A percentile compares a stretch with the other conserved stretches of the same genome.
Evolutionary conservation across 2,888 invertebrate genomes (phyloP).

Genomic region (Andricus quercusramuli): DNA sequence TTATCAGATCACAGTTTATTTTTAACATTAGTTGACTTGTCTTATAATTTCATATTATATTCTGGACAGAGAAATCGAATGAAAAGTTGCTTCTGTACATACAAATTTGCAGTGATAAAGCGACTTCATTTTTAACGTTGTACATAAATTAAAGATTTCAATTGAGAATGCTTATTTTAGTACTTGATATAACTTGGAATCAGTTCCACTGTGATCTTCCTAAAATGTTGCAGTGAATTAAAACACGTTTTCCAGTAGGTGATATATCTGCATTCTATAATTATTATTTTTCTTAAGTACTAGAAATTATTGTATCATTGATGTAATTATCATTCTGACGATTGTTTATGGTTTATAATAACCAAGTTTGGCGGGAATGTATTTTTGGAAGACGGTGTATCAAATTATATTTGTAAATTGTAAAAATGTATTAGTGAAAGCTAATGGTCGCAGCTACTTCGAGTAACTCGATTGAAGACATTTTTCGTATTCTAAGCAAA

Average conservation of each 20-base stretch:
- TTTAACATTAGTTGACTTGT: background rate
- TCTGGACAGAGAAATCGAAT: background rate
- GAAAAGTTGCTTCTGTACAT: background rate
- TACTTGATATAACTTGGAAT: conserved; percentile 5
- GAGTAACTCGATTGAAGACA: background rate
- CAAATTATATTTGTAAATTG: conserved; percentile 77
- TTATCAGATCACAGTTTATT: background rate
- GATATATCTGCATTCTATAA: background rate
- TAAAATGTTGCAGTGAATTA: background rate
- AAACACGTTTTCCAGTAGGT: conserved; percentile 21
- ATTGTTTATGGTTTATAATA: conserved; percentile 57
- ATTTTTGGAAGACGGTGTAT: conserved; percentile 74
- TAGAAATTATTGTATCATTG: conserved; percentile 46
- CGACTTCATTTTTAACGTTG: background rate
- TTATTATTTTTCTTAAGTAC: background rate
- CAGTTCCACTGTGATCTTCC: conserved; percentile 31
- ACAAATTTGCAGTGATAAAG: background rate
- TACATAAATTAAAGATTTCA: conserved; percentile 13
- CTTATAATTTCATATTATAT: background rate
- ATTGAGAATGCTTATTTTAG: conserved; percentile 7
- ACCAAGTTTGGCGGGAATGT: conserved; percentile 71
- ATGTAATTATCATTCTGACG: conserved; percentile 59
- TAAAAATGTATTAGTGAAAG: conserved; percentile 67
- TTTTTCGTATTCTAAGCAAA: conserved; percentile 12
- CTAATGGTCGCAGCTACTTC: background rate